Evolutionary conservation across 2,797 vertebrate species (phyloP).

Genomic region (Neosilurus hyrtlii): DNA sequence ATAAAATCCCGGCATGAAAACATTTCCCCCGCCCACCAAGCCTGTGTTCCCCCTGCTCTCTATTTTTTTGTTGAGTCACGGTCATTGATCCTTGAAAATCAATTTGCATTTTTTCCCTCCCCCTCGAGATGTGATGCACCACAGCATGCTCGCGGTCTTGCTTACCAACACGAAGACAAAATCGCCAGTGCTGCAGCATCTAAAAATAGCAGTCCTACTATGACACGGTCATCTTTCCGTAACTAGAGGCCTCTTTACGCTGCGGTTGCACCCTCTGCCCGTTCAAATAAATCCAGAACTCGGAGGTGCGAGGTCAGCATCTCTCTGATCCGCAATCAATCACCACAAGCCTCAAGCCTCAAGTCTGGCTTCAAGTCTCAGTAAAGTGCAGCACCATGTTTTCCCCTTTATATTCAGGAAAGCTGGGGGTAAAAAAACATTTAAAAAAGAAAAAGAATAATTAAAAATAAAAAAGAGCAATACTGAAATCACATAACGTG

Average conservation of each 20-base stretch:
- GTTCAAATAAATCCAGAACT: neutral
- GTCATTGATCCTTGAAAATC: slow-evolving; percentile 41
- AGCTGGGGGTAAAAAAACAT: neutral
- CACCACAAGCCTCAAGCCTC: neutral
- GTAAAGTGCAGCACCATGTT: neutral
- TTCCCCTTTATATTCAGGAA: neutral
- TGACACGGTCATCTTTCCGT: slow-evolving; percentile 30
- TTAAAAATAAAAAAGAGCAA: no score
- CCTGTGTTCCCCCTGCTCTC: neutral
- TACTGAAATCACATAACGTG: no score
- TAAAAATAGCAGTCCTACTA: slow-evolving; percentile 49
- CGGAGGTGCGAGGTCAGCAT: slow-evolving; percentile 11
- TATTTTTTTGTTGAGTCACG: slow-evolving; percentile 46
- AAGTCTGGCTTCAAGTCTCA: neutral
- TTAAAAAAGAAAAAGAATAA: neutral
- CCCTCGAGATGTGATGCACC: slow-evolving; percentile 12
- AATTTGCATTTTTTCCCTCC: slow-evolving; percentile 41
- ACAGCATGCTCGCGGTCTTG: slow-evolving; percentile 28
- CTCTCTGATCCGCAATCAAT: slow-evolving; percentile 16
- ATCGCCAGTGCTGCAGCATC: slow-evolving; percentile 41
- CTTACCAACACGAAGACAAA: slow-evolving; percentile 38
- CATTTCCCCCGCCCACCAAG: no score
- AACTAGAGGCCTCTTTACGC: slow-evolving; percentile 25
- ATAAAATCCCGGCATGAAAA: slow-evolving; percentile 1
- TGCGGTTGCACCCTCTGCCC: neutral